Conservation (phyloP, 1,140 invertebrate species). For the Galleria mellonella region DNA sequence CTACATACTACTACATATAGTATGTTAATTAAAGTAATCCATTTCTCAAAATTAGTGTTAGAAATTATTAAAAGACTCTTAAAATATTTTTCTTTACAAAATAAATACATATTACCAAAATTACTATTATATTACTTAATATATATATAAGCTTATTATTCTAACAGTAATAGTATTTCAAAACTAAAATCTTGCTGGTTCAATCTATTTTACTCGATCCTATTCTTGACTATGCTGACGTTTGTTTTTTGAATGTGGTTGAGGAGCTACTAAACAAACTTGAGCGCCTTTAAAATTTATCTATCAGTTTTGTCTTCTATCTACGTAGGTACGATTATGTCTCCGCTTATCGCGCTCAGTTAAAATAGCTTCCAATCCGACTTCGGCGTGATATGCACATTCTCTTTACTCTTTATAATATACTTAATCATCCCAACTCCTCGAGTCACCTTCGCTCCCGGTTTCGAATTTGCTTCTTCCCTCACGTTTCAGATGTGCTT, state of each 20-base stretch:
- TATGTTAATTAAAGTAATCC: too few relatives aligned
- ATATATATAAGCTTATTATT: too few relatives aligned
- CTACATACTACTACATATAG: too few relatives aligned
- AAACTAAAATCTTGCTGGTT: constrained; percentile 10
- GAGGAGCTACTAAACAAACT: constrained; percentile 8
- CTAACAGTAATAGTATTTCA: too few relatives aligned
- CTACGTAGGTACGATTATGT: constrained; percentile 6
- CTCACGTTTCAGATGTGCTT: too few relatives aligned
- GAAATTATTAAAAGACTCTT: too few relatives aligned
- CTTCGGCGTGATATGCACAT: not conserved
- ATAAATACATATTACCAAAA: too few relatives aligned
- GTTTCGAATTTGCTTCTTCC: too few relatives aligned
- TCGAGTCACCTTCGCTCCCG: too few relatives aligned
- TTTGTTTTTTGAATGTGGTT: constrained; percentile 7
- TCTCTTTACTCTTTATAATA: not conserved
- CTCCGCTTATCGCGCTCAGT: not conserved
- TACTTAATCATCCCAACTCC: not conserved
- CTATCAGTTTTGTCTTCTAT: constrained; percentile 15
- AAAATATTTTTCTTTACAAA: too few relatives aligned
- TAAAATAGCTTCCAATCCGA: not conserved
- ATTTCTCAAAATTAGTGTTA: too few relatives aligned
- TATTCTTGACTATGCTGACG: constrained; percentile 12
- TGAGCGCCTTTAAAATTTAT: constrained; percentile 14
- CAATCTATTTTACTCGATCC: constrained; percentile 9
- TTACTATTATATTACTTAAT: too few relatives aligned